Percentiles rank a stretch among this genome's conserved stretches.
These are phyloP conservation scores for Hyaena hyaena DNA, from an alignment of 2,113 vertebrate species.

Conservation along the genomic window DNA sequence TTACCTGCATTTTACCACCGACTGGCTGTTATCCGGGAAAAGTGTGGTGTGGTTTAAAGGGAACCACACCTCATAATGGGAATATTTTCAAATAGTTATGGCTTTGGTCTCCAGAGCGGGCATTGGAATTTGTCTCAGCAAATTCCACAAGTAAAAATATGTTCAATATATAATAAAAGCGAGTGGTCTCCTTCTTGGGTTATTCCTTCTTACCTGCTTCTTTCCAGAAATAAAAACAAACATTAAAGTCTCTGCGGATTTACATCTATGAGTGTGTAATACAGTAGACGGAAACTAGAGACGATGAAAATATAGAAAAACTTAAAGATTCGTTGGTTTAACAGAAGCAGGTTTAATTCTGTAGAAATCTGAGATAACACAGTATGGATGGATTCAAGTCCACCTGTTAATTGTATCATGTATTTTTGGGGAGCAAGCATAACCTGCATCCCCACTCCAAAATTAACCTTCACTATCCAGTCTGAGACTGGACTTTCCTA, in stretches of 20 bases:
- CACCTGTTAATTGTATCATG: fast-evolving
- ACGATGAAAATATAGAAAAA: no score
- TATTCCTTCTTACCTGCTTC: fast-evolving
- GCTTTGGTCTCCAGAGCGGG: not conserved
- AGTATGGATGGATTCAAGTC: no score
- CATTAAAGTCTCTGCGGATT: not conserved
- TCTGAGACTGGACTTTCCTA: fast-evolving
- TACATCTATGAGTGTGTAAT: not conserved
- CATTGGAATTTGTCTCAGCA: not conserved
- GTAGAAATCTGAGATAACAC: fast-evolving
- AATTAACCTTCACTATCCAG: fast-evolving
- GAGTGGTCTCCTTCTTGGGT: fast-evolving
- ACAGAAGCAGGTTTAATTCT: not conserved
- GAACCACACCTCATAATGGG: fast-evolving
- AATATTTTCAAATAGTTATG: not conserved
- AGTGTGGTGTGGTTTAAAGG: no score
- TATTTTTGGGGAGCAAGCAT: not conserved
- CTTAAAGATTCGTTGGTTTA: not conserved
- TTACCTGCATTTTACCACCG: not conserved
- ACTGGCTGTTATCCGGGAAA: fast-evolving
- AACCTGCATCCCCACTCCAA: not conserved
- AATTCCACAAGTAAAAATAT: not conserved
- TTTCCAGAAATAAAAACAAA: not conserved
- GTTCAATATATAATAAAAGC: not conserved
- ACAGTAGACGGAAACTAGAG: not conserved